Evolutionary conservation across 2,888 invertebrate genomes (phyloP), one percentile per base, ranked within the genome.

Genomic region (Eledone cirrhosa): DNA sequence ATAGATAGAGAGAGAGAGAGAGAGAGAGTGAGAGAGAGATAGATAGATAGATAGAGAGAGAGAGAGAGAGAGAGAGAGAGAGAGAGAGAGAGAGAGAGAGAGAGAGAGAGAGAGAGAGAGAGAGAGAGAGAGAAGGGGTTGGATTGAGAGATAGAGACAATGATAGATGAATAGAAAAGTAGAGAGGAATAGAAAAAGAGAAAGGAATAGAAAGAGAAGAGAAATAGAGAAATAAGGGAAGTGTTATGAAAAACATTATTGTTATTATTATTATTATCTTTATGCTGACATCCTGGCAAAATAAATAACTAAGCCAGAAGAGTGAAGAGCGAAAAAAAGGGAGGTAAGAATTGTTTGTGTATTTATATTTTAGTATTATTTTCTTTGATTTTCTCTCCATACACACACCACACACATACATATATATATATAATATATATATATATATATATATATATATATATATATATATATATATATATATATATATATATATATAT

Each of bases 181-280:
- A 63, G 63, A 27, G 27, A 27, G 27, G 27, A 5, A 63, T 1
- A 4, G 63, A 63, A 27, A n/a, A 16, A 63, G 63, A 27, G 53
- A 53, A 22, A 53, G 63, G 27, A 5, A 63, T 1, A 4, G 63
- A 63, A 27, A n/a, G 63, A 63, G 63, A 27, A 63, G 63, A 63
- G 63, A 63, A 24, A 63, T 22, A 63, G 63, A 63, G 63, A 63
- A 27, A 63, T 63, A 27, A 63, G 63, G 27, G 63, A 63, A 27
- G 27, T 63, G 63, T 63, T 63, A 24, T 27, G 8, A 63, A 63
- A 63, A 24, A 63, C 27, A 63, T 63, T 63, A 16, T 41, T 41
- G 11, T 41, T 41, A 41, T 8, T 41, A 41, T 41, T 41, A 41
- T 41, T 41, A 41, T 8, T 41, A 41, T 41, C 41, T 41, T 41